Evolutionary conservation across 2,888 invertebrate species (phyloP), one percentile per base, ranked within the genome.

Genomic region (Macropis europaea): DNA sequence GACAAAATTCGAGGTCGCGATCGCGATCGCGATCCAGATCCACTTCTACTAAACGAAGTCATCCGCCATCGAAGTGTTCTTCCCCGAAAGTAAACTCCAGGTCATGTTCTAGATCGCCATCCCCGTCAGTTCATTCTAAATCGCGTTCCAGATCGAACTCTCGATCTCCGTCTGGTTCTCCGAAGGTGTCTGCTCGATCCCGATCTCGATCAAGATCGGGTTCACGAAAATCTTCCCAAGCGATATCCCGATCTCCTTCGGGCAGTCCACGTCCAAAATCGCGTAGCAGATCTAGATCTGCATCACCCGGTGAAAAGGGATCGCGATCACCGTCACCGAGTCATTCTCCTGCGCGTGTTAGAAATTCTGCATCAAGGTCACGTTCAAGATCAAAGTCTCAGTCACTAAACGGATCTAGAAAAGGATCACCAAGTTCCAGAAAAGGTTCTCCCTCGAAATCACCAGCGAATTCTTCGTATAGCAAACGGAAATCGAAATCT

Each of bases 71-170:
- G 0, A 71, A 66, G 11, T 47, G 61, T 30, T 40, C 80, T 19
- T 83, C 87, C 9, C 78, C 76, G 1, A 73, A 76, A 32, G 70
- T 73, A 28, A 81, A 81, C 47, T 86, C 87, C 1, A 74, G 83
- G 19, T 87, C 88, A n/a, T 76, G 67, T 53, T 86, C 86, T 3
- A 76, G 80, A 67, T 84, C 87, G 22, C 79, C 81, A 26, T 50
- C 73, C 1, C 76, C 76, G 1, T 79, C 74, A 11, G 79, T 77
- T 26, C 56, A 74, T 26, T 89, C 88, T 0, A 78, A 83, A 15
- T 82, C 85, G 42, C 76, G 79, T 48, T 82, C 79, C 11, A 75
- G 73, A n/a, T 83, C 85, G 9, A 45, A 81, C 6, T 82, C 82
- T 11, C 70, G 82, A 1, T 72, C 72, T 22, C 78, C 75, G 26